These are phyloP conservation scores for Ranitomeya imitator DNA, from an alignment of 2,113 vertebrate genomes.

Conservation along the genomic window DNA sequence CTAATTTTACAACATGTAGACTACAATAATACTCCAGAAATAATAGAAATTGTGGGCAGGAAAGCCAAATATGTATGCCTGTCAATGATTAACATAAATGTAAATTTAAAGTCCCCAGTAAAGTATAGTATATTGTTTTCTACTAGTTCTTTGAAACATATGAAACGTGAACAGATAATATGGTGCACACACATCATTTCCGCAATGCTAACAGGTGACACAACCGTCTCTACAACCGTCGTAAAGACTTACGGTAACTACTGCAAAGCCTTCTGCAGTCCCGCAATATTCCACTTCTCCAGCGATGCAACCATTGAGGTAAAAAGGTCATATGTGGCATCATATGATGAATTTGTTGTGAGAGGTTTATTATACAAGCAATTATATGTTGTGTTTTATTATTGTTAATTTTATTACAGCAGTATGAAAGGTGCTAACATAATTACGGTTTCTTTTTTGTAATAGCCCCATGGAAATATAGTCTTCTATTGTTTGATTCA, in stretches of 20 bases:
- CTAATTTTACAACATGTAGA: neutral
- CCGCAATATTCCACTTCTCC: neutral
- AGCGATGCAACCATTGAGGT: conserved; percentile 7
- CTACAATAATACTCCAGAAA: neutral
- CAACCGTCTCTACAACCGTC: neutral
- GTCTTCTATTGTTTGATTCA: conserved; percentile 35
- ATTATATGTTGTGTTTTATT: conserved; percentile 63
- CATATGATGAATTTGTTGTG: conserved; percentile 56
- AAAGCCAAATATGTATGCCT: neutral
- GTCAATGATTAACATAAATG: neutral
- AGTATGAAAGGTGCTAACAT: conserved; percentile 63
- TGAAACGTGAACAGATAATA: neutral
- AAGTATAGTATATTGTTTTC: neutral
- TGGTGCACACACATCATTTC: neutral
- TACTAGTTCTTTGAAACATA: neutral
- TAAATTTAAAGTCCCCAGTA: neutral
- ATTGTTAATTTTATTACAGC: conserved; percentile 64
- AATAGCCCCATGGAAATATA: conserved; percentile 40
- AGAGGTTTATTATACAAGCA: conserved; percentile 63
- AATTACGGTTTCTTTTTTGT: conserved; percentile 63
- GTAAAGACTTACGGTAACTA: neutral
- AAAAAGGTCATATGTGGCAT: conserved; percentile 55
- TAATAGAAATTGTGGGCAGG: neutral
- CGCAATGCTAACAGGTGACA: neutral
- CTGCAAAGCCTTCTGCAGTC: neutral